Evolutionary conservation across 1,140 invertebrate genomes (phyloP), one percentile per base, ranked within the genome.

Genomic region (Sycophila sp.): DNA sequence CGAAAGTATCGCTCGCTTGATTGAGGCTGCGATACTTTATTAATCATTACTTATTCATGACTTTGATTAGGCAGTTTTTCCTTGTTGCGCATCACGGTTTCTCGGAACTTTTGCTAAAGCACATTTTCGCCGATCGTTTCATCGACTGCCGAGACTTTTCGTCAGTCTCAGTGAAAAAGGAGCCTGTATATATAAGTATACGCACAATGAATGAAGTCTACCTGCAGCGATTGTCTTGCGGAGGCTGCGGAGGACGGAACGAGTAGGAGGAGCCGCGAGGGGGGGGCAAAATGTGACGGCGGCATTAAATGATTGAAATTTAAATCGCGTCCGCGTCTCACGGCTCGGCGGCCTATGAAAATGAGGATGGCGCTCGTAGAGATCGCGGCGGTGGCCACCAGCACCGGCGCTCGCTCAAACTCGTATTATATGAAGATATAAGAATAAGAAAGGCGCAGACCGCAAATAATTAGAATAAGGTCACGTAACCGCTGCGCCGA

Each of bases 381-480:
- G 28, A 34, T 32, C 15, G 26, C 51, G 13, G 1, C 11, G 24
- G 24, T 11, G 49, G 49, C 49, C 4, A 15, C 49, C 6, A 4
- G 6, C 24, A 1, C 7, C n/a, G 49, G 10, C 15, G 2, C 13
- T 8, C 26, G 15, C 30, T 34, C 13, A 10, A 17, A 6, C 7
- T 4, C 24, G 32, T 36, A 65, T 40, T 55, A 56, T 30, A 38
- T 11, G 55, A 68, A 59, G 22, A 68, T 58, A 47, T 68, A 59
- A 59, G 30, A 36, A 62, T 32, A 19, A 64, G 53, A 58, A 47
- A 58, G 38, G 28, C n/a, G 19, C 24, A 53, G 38, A 68, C 55
- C 55, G 34, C 40, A 42, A 49, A 68, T 49, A 68, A 68, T 68
- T 68, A 68, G 53, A 68, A 68, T 68, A 68, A 68, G 65, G 55